Base-by-base conservation (phyloP, 1,140 invertebrate species). In the Zelostemma sp. region DNA sequence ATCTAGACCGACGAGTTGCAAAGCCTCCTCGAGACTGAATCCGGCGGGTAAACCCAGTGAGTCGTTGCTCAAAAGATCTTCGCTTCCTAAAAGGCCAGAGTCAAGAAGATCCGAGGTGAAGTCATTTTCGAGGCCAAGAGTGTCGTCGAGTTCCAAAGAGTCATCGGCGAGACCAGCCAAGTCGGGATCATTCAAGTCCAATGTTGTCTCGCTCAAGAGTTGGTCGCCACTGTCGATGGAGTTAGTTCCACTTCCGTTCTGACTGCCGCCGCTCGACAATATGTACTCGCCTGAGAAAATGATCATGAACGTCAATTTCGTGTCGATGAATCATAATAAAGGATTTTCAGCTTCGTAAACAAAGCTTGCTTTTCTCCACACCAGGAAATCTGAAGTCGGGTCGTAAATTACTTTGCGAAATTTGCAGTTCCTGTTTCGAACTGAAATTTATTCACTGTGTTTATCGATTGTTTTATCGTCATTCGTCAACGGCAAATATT, bases 21-120 rank as follows among this genome's bases (percentile, higher is more conserved):
- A 86, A 25, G 91, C 91, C 75, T 92, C 91, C 73, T 92, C 91
- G 33, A 93, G 87, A 68, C 91, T 88, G 77, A 91, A 90, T 78
- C 90, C 90, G 77, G 88, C 86, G 78, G 86, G 79, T 55, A 86
- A 55, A 35, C 79, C 80, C 0, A 86, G 63, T 2, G 81, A 78
- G 40, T 86, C 82, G 76, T 81, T 83, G 71, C 75, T 76, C 1
- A 86, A 75, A 12, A 86, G 75, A 6, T 79, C 80, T 50, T 85
- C 82, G 35, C 73, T 74, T 35, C 75, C 80, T 71, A 85, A 71
- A 41, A 84, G 75, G 49, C 73, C 59, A 69, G 72, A 69, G 17
- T 59, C 79, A 18, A 86, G 79, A 38, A 86, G 46, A 8, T 85
- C 83, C 59, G 81, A 76, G 12, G 81, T 74, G 49, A 86, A 85